phyloP scores from a whole-genome alignment of 2,888 invertebrate genomes.

The Chalcis sispes region DNA sequence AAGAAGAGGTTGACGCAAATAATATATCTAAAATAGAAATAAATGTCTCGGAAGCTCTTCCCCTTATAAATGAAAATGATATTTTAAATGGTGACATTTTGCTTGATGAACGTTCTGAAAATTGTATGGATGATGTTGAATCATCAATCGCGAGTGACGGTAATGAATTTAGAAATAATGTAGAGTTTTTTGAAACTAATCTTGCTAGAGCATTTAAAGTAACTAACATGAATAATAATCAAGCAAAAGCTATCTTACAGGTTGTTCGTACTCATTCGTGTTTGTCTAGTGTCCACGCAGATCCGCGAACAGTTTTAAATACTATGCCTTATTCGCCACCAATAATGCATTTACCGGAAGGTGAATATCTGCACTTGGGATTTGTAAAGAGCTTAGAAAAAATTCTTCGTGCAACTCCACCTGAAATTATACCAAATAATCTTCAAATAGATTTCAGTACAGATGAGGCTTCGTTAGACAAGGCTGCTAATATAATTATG shows the following conservation, averaged over 20 bases:
- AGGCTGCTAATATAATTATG: conserved; percentile 1
- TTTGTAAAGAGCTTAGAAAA: neutral
- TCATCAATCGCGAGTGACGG: neutral
- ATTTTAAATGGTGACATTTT: no score
- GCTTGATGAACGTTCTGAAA: no score
- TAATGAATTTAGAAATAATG: neutral
- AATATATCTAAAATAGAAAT: neutral
- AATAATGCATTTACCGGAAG: neutral
- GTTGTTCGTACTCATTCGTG: neutral
- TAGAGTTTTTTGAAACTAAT: neutral
- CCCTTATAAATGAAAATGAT: neutral
- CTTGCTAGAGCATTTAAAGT: neutral
- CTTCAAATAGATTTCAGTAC: conserved; percentile 26
- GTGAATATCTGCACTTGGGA: conserved; percentile 15
- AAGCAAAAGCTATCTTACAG: neutral
- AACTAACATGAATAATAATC: neutral
- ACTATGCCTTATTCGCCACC: neutral
- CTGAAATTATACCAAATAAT: neutral
- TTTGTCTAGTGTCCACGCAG: conserved; percentile 4
- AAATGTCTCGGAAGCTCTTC: neutral
- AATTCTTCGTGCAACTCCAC: conserved; percentile 18
- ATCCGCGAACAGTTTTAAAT: neutral
- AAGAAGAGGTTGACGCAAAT: neutral
- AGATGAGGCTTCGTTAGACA: conserved; percentile 51
- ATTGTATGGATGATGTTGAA: neutral